Conservation (phyloP, 2,888 invertebrate genomes). For the Zhuqinia jingwanae region DNA sequence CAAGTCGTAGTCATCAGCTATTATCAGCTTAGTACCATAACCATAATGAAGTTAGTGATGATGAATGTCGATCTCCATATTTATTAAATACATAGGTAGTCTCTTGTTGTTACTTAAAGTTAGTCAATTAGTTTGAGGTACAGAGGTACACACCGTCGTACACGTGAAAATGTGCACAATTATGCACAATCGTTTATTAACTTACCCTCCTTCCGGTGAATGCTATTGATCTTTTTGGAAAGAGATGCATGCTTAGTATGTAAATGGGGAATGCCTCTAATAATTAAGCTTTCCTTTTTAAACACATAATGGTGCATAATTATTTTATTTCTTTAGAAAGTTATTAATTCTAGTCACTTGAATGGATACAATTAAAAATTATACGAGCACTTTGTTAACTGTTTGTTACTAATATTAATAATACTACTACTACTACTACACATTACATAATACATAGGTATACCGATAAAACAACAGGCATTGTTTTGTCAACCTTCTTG, state of each 20-base stretch:
- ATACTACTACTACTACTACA: too few relatives aligned
- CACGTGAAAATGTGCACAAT: too few relatives aligned
- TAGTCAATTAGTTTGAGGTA: background rate
- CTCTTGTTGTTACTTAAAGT: background rate
- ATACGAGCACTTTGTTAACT: background rate
- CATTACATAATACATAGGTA: too few relatives aligned
- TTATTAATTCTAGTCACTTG: conserved; percentile 20
- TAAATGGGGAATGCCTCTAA: background rate
- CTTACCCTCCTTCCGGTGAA: background rate
- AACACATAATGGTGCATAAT: conserved; percentile 13
- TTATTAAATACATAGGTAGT: background rate
- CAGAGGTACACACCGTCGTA: too few relatives aligned
- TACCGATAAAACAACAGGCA: too few relatives aligned
- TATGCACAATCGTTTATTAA: too few relatives aligned
- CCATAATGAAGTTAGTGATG: background rate
- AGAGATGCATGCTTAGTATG: too few relatives aligned
- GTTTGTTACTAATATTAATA: too few relatives aligned
- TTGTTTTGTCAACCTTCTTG: too few relatives aligned
- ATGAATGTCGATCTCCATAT: background rate
- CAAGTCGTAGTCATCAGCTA: background rate
- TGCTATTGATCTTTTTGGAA: background rate
- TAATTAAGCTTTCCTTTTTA: background rate
- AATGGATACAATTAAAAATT: background rate
- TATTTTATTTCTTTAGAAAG: conserved; percentile 3
- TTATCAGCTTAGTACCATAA: too few relatives aligned